Conservation (phyloP, 2,797 vertebrate species). For the Gymnoscopelus microlampas region DNA sequence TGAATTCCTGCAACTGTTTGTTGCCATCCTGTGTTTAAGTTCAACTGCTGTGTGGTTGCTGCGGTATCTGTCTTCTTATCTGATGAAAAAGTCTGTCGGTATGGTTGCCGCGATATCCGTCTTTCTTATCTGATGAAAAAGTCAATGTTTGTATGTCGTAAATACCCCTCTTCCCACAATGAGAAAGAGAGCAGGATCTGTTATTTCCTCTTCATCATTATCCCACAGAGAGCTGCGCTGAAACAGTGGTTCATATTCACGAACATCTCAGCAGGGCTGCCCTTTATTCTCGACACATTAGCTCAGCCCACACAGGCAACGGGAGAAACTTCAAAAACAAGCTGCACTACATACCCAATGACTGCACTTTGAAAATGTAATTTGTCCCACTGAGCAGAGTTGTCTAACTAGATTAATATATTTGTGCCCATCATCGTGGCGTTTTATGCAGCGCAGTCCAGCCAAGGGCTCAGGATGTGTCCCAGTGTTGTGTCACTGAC, state of each 20-base stretch:
- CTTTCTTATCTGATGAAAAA: not conserved
- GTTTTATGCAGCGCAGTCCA: constrained; percentile 11
- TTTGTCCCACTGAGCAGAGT: constrained; percentile 42
- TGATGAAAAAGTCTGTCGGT: constrained; percentile 2
- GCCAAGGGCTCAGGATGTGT: constrained; percentile 21
- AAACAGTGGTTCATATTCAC: constrained; percentile 41
- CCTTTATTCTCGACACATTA: constrained; percentile 55
- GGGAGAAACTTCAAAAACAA: constrained; percentile 55
- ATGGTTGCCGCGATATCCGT: not conserved
- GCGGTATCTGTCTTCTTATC: constrained; percentile 16
- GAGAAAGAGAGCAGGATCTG: constrained; percentile 35
- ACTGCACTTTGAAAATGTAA: constrained; percentile 53
- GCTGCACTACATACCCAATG: constrained; percentile 52
- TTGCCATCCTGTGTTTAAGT: constrained; percentile 5
- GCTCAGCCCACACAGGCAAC: constrained; percentile 49
- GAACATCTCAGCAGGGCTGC: constrained; percentile 51
- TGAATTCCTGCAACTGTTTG: constrained; percentile 17
- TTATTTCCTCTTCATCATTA: constrained; percentile 56
- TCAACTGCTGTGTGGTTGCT: not conserved
- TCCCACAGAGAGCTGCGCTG: constrained; percentile 40
- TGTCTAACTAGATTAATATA: constrained; percentile 43
- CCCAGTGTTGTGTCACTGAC: constrained; percentile 35
- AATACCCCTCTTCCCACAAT: constrained; percentile 24
- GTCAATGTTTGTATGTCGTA: not conserved
- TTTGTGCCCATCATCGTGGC: constrained; percentile 32